Base-by-base conservation (phyloP, 2,888 invertebrate genomes). In the Eurois occulta region DNA sequence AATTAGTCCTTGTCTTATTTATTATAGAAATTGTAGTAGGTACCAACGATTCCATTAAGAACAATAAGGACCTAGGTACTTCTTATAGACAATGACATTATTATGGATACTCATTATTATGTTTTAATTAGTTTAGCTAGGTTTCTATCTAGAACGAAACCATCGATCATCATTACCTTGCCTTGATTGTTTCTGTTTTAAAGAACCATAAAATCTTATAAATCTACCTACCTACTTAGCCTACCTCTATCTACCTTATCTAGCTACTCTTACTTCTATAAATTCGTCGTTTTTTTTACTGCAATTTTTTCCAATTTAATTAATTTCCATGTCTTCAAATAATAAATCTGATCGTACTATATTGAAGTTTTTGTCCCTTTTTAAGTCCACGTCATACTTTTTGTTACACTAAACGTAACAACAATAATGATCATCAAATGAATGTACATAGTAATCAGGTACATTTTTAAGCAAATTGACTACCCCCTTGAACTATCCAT, bases 61-160 rank as follows among this genome's bases (percentile, higher is more conserved):
- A 58, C 24, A 67, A 78, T 58, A 16, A 24, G 52, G 10, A n/a
- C 10, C 7, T 16, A 24, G n/a, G n/a, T 58, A 55, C 18, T 28
- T 66, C 35, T 32, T 60, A 80, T n/a, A n/a, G n/a, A 60, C 41
- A 60, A 3, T 48, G 80, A 32, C 38, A 67, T 58, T 41, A 48
- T 78, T 66, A 67, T 46, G 2, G 35, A n/a, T 28, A 43, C 13
- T 46, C 24, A 58, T 66, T 58, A 43, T 5, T 28, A 18, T 28
- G 38, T 46, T 78, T 38, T 46, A 35, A 35, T 65, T 35, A 35
- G 16, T 35, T 65, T 13, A 62, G 11, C 32, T 72, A 32, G 24
- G 13, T 24, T 52, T 55, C 11, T 21, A 21, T 32, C 18, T 55
- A 10, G 46, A 62, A 48, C 24, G 3, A 41, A 62, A 46, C 62